Base-by-base conservation (phyloP, 2,113 vertebrate species). In the Zosterops borbonicus region DNA sequence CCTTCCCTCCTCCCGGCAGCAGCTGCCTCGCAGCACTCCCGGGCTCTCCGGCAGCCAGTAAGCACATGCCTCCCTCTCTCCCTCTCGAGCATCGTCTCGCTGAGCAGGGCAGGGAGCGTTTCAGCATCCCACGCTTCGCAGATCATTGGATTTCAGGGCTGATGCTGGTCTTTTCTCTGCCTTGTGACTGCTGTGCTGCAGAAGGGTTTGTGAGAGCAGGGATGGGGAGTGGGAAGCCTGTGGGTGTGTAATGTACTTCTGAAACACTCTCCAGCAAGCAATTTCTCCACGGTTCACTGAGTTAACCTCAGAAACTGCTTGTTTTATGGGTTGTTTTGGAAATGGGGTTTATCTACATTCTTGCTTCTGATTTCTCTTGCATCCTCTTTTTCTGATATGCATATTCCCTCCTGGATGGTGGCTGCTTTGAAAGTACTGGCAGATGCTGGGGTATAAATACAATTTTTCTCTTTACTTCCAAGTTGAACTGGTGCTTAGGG, bases 1-100 rank as follows among this genome's bases (percentile, higher is more conserved):
- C 79, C 55, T 25, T 27, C 62, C 74, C 49, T 71, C 33, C 90
- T 42, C 77, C 60, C 1, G 35, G 63, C 73, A 64, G 87, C 83
- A 29, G 76, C 81, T 31, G 23, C 55, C 64, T 12, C 46, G 55
- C 89, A 77, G 83, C 85, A 50, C 84, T 87, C 92, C 87, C 81
- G 33, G 88, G 92, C 88, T 90, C 96, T 58, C 89, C 60, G 12
- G 75, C 92, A 65, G 74, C 46, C 42, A 12, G 94, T 85, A 89
- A 96, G 96, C 68, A 46, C 71, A 53, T n/a, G 42, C 42, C 65
- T 69, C 56, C 15, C n/a, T 16, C n/a, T 14, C n/a, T 14, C n/a
- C 35, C 20, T 42, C 77, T 17, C 5, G 3, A 90, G 88, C 93
- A 95, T 94, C 89, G 6, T 5, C 71, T 49, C 5, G 1, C 55